A percentile compares a stretch with the other conserved stretches of the same genome.
phyloP scores from a whole-genome alignment of 2,888 invertebrate species.

The Bombylius discolor region DNA sequence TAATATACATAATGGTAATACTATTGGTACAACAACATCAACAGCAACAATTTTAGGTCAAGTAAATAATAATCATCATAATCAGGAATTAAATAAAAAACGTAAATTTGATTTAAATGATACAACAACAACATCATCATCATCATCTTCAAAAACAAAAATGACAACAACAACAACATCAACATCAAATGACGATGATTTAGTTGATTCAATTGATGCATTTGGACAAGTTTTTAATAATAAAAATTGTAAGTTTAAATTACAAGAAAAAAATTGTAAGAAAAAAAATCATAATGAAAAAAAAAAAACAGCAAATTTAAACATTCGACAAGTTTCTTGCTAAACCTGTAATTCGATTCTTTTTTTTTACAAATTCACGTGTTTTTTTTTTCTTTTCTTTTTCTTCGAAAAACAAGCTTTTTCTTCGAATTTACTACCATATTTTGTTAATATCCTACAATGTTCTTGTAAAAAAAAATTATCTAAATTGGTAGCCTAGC shows the following conservation, averaged over 20 bases:
- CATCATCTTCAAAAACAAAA: conserved; percentile 6
- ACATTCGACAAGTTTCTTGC: too few relatives aligned
- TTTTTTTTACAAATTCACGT: too few relatives aligned
- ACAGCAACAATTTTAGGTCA: conserved; percentile 19
- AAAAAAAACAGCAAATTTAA: too few relatives aligned
- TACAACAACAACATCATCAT: background rate
- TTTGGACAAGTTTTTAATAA: conserved; percentile 33
- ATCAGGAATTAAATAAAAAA: conserved; percentile 7
- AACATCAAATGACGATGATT: conserved; percentile 20
- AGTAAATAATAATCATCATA: conserved; percentile 12
- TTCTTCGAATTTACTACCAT: too few relatives aligned
- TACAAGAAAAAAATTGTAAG: background rate
- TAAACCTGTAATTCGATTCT: too few relatives aligned
- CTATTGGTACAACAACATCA: conserved; percentile 15
- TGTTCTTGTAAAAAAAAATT: too few relatives aligned
- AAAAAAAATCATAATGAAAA: too few relatives aligned
- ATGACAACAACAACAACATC: conserved; percentile 11
- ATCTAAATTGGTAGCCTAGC: too few relatives aligned
- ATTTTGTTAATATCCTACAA: too few relatives aligned
- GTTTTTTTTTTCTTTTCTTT: too few relatives aligned
- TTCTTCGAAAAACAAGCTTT: too few relatives aligned
- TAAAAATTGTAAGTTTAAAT: background rate
- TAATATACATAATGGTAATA: conserved; percentile 8
- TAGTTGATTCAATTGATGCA: conserved; percentile 33
- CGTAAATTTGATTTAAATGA: conserved; percentile 2